phyloP scores from a whole-genome alignment of 2,113 vertebrate species.

The Zosterops pallidus region DNA sequence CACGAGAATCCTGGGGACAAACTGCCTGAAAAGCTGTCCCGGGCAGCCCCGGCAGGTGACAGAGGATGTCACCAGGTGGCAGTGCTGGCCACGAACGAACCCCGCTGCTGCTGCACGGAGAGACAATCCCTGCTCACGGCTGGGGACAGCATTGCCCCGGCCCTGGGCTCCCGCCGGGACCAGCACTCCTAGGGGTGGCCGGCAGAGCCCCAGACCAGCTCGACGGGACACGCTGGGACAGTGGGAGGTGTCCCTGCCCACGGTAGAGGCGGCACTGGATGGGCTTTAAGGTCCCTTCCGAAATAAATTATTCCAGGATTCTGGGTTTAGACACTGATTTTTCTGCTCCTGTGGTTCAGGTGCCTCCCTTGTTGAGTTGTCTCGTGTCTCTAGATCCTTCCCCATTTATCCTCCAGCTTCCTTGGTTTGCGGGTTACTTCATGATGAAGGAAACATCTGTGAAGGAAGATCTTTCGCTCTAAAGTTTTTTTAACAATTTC shows the following conservation, averaged over 20 bases:
- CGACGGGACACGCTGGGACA: accelerated
- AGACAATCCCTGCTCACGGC: background rate
- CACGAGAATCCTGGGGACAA: accelerated
- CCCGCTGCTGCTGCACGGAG: background rate
- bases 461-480: background rate
- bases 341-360: background rate
- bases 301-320: background rate
- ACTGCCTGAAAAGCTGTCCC: accelerated
- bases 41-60: background rate
- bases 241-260: background rate
- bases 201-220: accelerated
- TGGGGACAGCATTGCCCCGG: background rate
- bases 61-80: background rate
- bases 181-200: background rate
- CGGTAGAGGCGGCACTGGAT: background rate
- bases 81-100: background rate
- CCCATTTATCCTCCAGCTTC: accelerated
- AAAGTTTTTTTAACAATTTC: accelerated
- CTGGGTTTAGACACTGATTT: background rate
- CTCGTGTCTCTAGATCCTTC: accelerated
- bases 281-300: too few species aligned
- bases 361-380: accelerated
- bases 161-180: accelerated
- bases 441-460: accelerated
- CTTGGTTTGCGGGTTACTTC: too few species aligned